These are phyloP conservation scores for Haemorhous mexicanus DNA, from an alignment of 2,113 vertebrate genomes.

Conservation along the genomic window DNA sequence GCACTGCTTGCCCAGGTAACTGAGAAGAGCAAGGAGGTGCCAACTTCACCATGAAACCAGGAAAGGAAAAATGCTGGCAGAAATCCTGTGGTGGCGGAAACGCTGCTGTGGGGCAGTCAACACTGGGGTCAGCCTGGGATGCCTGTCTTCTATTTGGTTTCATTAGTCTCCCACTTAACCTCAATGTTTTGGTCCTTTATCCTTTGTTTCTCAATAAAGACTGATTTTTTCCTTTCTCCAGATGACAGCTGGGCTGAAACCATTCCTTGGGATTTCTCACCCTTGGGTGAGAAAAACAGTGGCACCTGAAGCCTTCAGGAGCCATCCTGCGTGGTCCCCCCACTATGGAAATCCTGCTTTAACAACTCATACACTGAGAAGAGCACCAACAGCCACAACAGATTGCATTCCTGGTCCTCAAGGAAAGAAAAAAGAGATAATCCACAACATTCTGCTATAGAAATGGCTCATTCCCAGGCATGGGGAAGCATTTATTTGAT, in stretches of 20 bases:
- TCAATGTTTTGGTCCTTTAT: background rate
- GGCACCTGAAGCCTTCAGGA: background rate
- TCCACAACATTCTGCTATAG: background rate
- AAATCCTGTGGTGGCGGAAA: background rate
- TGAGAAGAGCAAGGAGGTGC: background rate
- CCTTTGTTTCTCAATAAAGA: background rate
- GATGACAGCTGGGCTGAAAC: background rate
- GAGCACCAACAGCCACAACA: background rate
- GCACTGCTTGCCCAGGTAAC: background rate
- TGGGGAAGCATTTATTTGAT: background rate
- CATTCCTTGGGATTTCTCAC: background rate
- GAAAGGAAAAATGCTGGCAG: background rate
- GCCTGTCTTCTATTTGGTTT: background rate
- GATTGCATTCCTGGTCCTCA: background rate
- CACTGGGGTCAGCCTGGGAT: background rate
- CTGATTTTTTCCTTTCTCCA: background rate
- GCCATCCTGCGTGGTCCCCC: background rate
- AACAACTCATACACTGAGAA: background rate
- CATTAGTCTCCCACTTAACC: background rate
- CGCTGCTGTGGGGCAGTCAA: background rate
- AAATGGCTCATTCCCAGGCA: background rate
- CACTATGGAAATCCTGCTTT: background rate
- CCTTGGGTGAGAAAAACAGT: background rate
- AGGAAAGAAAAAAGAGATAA: background rate
- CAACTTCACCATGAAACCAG: background rate